Evolutionary conservation across 2,888 invertebrate genomes (phyloP), one percentile per base, ranked within the genome.

Genomic region (Sussaba pulchella): DNA sequence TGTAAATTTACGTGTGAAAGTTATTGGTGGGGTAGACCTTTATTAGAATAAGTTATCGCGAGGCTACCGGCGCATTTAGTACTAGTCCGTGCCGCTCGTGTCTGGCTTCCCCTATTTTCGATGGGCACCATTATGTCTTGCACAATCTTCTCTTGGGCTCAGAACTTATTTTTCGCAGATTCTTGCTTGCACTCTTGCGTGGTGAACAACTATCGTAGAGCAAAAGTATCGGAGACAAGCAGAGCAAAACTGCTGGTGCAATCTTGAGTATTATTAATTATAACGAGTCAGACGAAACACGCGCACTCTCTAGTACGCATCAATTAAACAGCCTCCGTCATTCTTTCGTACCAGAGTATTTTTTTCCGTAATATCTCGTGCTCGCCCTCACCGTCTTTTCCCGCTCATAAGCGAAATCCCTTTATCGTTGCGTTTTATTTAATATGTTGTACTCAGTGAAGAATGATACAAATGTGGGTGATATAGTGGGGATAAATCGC

Each of bases 1-100:
- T 83, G 79, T 82, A 84, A 83, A 85, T 85, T 85, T 82, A 85
- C 82, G 84, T 83, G 74, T 77, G 70, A 69, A 81, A 82, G 83
- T 85, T 84, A 85, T 84, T 85, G 83, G 80, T 72, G 75, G 78
- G 80, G 78, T 69, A 77, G 52, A 39, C n/a, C n/a, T n/a, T n/a
- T n/a, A n/a, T n/a, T n/a, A n/a, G n/a, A n/a, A n/a, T n/a, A n/a
- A n/a, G n/a, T n/a, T n/a, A n/a, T n/a, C n/a, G n/a, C n/a, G n/a
- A n/a, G n/a, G 57, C 47, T 21, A 19, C 45, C 50, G n/a, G 17
- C 36, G 45, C 43, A 24, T 41, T 31, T 24, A 57, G 45, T 66
- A 39, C 21, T 9, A 24, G 47, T 31, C 12, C 64, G 41, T 63
- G 19, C 14, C 54, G 52, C 57, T 36, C 63, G 21, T 82, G 73